Conservation (phyloP, 2,888 invertebrate species). For the Ceriagrion tenellum region DNA sequence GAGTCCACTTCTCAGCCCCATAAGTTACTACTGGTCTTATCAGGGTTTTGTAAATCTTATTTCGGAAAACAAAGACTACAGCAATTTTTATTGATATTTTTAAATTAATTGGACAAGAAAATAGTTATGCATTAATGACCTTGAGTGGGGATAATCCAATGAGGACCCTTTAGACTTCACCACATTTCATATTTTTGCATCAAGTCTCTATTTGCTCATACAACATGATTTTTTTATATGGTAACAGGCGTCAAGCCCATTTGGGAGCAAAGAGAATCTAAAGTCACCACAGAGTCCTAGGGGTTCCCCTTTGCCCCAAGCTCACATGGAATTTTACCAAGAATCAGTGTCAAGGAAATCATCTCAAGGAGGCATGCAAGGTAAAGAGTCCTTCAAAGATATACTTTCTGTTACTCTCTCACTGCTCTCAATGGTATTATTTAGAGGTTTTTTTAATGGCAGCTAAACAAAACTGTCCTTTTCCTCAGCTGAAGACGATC, state of each 20-base stretch:
- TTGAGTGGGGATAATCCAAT: too few relatives aligned
- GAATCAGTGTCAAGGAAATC: slow-evolving; percentile 83
- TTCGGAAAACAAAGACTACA: too few relatives aligned
- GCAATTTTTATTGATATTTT: too few relatives aligned
- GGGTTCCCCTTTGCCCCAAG: slow-evolving; percentile 78
- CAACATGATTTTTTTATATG: neutral
- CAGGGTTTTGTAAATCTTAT: too few relatives aligned
- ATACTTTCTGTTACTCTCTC: neutral
- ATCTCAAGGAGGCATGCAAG: slow-evolving; percentile 81
- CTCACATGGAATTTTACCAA: slow-evolving; percentile 77
- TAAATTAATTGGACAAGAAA: neutral
- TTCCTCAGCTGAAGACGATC: slow-evolving; percentile 73
- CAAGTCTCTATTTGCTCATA: too few relatives aligned
- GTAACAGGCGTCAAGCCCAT: slow-evolving; percentile 83
- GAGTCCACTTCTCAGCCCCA: too few relatives aligned
- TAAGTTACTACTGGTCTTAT: too few relatives aligned
- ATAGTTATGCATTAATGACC: too few relatives aligned
- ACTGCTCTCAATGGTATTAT: neutral
- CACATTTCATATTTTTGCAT: too few relatives aligned
- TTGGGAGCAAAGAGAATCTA: slow-evolving; percentile 85
- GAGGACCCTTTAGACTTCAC: too few relatives aligned
- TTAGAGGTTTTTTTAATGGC: neutral
- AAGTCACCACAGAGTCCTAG: slow-evolving; percentile 84
- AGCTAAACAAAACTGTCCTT: neutral
- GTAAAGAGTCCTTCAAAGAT: neutral